Percentiles rank a stretch among this genome's conserved stretches.
Conservation (phyloP, 1,140 invertebrate species). For the Whitmania pigra region DNA sequence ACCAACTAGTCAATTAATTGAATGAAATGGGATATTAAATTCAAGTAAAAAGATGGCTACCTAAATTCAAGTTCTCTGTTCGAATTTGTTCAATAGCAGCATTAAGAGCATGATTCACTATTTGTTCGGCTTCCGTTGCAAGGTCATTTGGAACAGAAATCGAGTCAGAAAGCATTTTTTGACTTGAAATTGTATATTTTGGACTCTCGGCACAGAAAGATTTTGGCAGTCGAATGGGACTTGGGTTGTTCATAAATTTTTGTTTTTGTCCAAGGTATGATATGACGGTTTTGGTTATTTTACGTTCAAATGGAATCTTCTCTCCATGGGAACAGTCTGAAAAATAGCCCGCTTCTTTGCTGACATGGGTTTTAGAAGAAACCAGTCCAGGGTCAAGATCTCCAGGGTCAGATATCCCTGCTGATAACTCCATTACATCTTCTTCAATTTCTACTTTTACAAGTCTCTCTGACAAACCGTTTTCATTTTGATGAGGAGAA, state of each 20-base stretch:
- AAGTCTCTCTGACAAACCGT: background rate
- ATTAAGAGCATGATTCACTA: constrained; percentile 1
- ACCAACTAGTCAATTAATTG: background rate
- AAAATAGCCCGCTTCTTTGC: constrained; percentile 11
- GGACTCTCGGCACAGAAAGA: background rate
- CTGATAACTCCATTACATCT: constrained; percentile 16
- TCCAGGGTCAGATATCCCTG: constrained; percentile 14
- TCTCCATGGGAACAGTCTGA: constrained; percentile 2
- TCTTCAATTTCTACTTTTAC: constrained; percentile 18
- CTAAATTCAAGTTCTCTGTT: background rate
- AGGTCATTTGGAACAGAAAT: constrained; percentile 1
- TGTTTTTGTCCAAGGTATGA: background rate
- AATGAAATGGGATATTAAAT: background rate
- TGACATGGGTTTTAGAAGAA: background rate
- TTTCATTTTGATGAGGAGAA: background rate
- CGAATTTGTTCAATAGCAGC: constrained; percentile 7
- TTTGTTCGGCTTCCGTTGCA: background rate
- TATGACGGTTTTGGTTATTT: constrained; percentile 16
- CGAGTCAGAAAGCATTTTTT: background rate
- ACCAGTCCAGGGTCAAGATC: constrained; percentile 2
- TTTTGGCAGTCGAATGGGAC: background rate
- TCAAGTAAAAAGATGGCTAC: background rate
- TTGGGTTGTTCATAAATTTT: background rate
- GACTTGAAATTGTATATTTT: background rate
- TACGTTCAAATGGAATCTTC: constrained; percentile 7